Evolutionary conservation across 2,888 invertebrate species (phyloP).

Genomic region (Leptopilina drosophilae): DNA sequence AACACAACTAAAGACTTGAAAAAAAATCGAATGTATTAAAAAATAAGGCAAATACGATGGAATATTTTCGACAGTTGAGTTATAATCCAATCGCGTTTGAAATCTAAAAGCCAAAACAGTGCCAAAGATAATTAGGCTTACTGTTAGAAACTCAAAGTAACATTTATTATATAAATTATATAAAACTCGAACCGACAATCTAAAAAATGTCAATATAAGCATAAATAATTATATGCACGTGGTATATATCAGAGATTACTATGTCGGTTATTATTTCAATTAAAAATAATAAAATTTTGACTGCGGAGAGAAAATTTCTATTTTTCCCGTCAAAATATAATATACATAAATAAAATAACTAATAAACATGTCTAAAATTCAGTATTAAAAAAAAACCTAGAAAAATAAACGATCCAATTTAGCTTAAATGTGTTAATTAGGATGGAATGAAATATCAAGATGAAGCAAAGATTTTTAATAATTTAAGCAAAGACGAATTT

Average conservation of each 20-base stretch:
- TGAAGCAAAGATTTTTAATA: too few species aligned
- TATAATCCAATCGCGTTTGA: conserved; percentile 7
- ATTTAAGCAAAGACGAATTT: too few species aligned
- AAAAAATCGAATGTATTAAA: conserved; percentile 16
- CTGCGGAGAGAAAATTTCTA: background rate
- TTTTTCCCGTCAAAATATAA: background rate
- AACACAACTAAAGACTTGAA: conserved; percentile 5
- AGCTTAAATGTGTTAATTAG: background rate
- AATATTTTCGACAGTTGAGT: conserved; percentile 29
- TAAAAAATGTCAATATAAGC: conserved; percentile 28
- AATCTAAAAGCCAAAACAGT: conserved; percentile 37
- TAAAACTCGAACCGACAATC: conserved; percentile 35
- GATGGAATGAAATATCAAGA: conserved; percentile 3
- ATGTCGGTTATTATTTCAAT: conserved; percentile 27
- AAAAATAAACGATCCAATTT: background rate
- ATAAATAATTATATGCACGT: conserved; percentile 22
- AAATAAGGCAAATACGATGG: background rate
- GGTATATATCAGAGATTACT: conserved; percentile 25
- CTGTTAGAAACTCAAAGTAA: conserved; percentile 32
- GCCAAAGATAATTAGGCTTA: conserved; percentile 36
- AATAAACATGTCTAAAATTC: conserved; percentile 33
- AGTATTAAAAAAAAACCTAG: conserved; percentile 2
- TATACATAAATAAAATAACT: background rate
- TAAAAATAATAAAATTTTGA: background rate
- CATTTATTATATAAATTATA: background rate